These are phyloP conservation scores for Drosophila mimetica DNA, from an alignment of 2,888 invertebrate genomes.

Conservation along the genomic window DNA sequence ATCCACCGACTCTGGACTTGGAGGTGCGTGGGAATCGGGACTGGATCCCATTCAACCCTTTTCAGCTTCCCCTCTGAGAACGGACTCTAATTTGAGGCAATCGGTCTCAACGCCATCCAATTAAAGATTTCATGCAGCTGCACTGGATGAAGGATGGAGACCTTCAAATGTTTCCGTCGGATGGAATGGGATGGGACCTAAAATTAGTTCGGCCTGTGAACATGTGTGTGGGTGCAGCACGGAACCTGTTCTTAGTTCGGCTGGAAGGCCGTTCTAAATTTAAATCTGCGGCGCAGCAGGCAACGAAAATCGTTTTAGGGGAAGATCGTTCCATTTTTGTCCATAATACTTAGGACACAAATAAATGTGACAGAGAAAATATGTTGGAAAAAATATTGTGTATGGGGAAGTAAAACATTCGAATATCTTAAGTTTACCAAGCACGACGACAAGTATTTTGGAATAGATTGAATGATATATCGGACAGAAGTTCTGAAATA, in stretches of 20 bases:
- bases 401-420: constrained; percentile 7
- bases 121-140: constrained; percentile 72
- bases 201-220: constrained; percentile 57
- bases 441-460: constrained; percentile 20
- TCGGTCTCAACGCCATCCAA: constrained; percentile 49
- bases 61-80: constrained; percentile 58
- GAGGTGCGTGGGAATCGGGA: constrained; percentile 32
- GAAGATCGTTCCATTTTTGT: constrained; percentile 53
- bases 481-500: neutral
- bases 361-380: constrained; percentile 53
- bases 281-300: constrained; percentile 34
- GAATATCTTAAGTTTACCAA: constrained; percentile 3
- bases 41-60: constrained; percentile 17
- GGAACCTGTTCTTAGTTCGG: constrained; percentile 67
- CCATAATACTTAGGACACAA: constrained; percentile 55
- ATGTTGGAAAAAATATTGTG: constrained; percentile 24
- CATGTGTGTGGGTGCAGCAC: constrained; percentile 20
- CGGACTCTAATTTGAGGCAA: constrained; percentile 58
- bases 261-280: constrained; percentile 63
- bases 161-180: constrained; percentile 48
- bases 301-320: constrained; percentile 1
- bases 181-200: constrained; percentile 27
- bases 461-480: constrained; percentile 16
- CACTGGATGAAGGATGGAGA: constrained; percentile 46
- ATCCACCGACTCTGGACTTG: neutral